Conservation (phyloP, 2,113 vertebrate species). For the Merops nubicus region DNA sequence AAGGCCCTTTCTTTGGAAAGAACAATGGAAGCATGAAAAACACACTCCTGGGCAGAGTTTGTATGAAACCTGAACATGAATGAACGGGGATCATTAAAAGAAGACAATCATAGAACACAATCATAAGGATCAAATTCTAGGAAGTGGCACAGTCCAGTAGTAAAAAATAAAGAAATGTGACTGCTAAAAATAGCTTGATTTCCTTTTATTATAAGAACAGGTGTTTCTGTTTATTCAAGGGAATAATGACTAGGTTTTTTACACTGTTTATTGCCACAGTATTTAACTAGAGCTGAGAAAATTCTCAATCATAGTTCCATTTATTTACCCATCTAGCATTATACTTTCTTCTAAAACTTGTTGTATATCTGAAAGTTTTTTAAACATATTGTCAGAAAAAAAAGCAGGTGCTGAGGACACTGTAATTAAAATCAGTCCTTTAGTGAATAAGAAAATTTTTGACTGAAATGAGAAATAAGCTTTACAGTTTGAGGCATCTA, state of each 20-base stretch:
- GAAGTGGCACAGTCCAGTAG: not conserved
- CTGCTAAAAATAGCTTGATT: conserved; percentile 7
- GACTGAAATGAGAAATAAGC: not conserved
- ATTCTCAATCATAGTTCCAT: not conserved
- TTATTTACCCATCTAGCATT: not conserved
- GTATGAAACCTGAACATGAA: not conserved
- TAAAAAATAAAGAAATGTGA: not conserved
- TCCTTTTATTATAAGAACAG: not conserved
- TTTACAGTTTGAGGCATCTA: not conserved
- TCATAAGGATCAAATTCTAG: not conserved
- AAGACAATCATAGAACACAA: not conserved
- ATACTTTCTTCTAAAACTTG: not conserved
- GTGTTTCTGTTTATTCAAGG: conserved; percentile 14
- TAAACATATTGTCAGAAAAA: not conserved
- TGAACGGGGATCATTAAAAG: not conserved
- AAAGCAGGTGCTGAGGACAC: not conserved
- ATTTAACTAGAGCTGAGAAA: conserved; percentile 12
- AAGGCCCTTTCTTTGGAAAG: not conserved
- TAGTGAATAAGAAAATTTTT: not conserved
- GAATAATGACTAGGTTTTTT: conserved; percentile 15
- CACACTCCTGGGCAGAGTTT: not conserved
- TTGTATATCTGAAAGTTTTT: not conserved
- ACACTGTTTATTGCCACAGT: not conserved
- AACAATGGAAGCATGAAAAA: not conserved
- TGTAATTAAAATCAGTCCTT: not conserved